Conservation (phyloP, 2,113 vertebrate genomes). For the Chroicocephalus ridibundus region DNA sequence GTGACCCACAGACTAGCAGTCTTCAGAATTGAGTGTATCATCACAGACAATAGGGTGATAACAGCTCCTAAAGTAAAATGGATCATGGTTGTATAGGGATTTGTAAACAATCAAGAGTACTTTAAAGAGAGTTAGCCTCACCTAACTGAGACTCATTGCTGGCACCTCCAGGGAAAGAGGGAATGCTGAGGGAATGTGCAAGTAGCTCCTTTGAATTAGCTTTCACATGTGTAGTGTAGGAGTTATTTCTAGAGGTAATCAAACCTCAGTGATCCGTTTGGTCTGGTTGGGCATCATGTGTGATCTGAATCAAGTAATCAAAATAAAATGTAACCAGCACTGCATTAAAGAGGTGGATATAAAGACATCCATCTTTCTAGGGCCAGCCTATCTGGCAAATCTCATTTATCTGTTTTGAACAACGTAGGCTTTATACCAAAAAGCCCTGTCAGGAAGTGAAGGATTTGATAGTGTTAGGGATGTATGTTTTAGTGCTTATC, state of each 20-base stretch:
- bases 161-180: background rate
- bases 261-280: background rate
- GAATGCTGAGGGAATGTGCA: background rate
- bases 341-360: background rate
- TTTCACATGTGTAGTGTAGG: background rate
- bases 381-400: background rate
- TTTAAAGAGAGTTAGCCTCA: constrained; percentile 27
- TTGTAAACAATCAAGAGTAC: constrained; percentile 45
- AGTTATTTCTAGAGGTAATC: background rate
- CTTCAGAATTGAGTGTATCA: background rate
- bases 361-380: background rate
- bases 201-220: background rate
- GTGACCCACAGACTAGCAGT: background rate
- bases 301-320: background rate
- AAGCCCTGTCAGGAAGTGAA: background rate
- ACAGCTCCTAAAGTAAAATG: constrained; percentile 13
- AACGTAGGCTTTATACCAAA: background rate
- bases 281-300: background rate
- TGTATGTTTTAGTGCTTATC: background rate
- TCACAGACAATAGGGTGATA: background rate
- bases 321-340: background rate
- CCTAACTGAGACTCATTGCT: background rate
- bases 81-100: constrained; percentile 1
- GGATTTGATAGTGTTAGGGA: background rate
- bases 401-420: background rate